These are phyloP conservation scores for Apotomis turbidana DNA, from an alignment of 2,888 invertebrate genomes.

Conservation along the genomic window DNA sequence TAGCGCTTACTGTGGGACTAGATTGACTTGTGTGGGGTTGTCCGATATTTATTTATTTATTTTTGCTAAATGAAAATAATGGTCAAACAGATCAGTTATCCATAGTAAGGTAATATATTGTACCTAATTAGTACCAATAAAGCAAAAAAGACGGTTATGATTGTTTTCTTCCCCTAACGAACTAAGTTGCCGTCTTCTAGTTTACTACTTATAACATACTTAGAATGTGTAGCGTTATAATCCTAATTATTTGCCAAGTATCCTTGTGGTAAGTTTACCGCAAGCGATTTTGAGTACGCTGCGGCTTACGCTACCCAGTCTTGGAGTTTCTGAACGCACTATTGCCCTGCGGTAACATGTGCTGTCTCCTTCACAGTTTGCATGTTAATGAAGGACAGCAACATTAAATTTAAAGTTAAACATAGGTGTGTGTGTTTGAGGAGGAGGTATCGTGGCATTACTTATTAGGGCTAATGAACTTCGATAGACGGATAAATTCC, in stretches of 20 bases:
- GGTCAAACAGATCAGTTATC: too few species aligned
- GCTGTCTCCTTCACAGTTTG: conserved; percentile 8
- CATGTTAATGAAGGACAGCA: conserved; percentile 15
- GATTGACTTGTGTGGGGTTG: too few species aligned
- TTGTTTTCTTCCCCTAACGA: too few species aligned
- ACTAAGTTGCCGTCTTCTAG: too few species aligned
- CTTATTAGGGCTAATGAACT: conserved; percentile 57
- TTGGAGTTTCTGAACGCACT: conserved; percentile 1
- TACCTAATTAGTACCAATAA: too few species aligned
- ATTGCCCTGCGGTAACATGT: not conserved
- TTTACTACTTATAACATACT: not conserved
- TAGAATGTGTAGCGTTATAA: conserved; percentile 2
- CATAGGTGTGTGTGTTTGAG: not conserved
- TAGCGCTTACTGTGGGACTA: too few species aligned
- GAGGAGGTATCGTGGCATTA: conserved; percentile 43
- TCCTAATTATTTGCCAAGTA: conserved; percentile 32
- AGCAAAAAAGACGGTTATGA: too few species aligned
- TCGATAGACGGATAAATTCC: conserved; percentile 58
- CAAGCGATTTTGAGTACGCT: conserved; percentile 38
- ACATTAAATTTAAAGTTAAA: not conserved
- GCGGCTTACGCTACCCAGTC: conserved; percentile 23
- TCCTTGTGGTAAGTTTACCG: conserved; percentile 31
- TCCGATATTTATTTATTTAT: too few species aligned
- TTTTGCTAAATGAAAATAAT: too few species aligned
- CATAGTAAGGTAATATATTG: too few species aligned